phyloP scores from a whole-genome alignment of 1,140 invertebrate genomes.

The Ceratoteleas bidentatus region DNA sequence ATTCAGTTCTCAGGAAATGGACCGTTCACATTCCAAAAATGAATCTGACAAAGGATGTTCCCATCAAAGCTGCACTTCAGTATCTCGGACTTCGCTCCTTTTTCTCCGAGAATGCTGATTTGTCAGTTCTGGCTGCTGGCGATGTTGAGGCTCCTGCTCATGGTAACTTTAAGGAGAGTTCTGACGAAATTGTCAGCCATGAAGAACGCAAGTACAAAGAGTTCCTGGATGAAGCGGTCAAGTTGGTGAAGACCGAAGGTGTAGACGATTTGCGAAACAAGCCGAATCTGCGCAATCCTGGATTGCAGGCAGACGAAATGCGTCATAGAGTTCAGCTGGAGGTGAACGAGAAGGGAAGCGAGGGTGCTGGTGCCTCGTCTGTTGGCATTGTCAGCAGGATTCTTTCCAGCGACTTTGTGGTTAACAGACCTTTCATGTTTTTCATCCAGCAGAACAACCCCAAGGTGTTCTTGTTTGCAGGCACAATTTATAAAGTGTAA shows the following conservation, averaged over 20 bases:
- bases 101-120: constrained; percentile 1
- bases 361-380: background rate
- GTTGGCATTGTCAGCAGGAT: background rate
- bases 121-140: constrained; percentile 8
- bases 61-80: constrained; percentile 19
- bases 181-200: background rate
- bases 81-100: constrained; percentile 17
- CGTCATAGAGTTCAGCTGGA: constrained; percentile 21
- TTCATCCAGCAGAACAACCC: constrained; percentile 17
- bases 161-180: constrained; percentile 9
- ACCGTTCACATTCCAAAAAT: constrained; percentile 16
- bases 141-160: background rate
- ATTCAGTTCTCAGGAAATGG: background rate
- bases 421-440: constrained; percentile 27
- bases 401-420: background rate
- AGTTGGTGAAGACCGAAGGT: background rate
- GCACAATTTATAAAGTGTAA: constrained; percentile 12
- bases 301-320: background rate
- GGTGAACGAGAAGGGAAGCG: constrained; percentile 21
- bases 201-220: constrained; percentile 14
- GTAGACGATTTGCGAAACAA: constrained; percentile 21
- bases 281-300: constrained; percentile 6
- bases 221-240: constrained; percentile 1
- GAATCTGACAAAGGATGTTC: constrained; percentile 17
- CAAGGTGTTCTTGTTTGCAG: background rate